Evolutionary conservation across 1,140 invertebrate species (phyloP), one percentile per base, ranked within the genome.

Genomic region (Neomicropteryx cornuta): DNA sequence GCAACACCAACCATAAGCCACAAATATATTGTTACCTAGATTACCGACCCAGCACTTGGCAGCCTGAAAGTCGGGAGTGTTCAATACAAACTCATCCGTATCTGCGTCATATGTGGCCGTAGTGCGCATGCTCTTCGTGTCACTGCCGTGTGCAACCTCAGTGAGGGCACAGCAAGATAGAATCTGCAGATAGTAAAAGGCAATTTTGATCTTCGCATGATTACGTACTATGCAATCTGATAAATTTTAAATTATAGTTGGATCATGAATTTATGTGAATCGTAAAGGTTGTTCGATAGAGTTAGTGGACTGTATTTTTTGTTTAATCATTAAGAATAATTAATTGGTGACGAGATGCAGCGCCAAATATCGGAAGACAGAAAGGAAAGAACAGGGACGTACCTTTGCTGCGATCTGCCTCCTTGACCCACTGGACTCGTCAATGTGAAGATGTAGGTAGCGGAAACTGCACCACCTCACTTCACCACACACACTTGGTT

Each of bases 41-140:
- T 86, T 87, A 48, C 89, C 90, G 49, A 83, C 74, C 93, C 93
- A 97, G 64, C 88, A 92, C 73, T 97, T 97, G 29, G 88, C 87
- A 18, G 91, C 87, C 63, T 94, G 82, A 68, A 95, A 87, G 62
- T 92, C 85, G 0, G 93, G 90, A 1, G 92, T 88, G 55, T 95
- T 78, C 6, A 97, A 70, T 18, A 95, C 71, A 66, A 96, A 97
- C 59, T 82, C 76, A 66, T 84, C 66, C 5, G 73, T 79, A 16
- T 60, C 60, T 0, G 77, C 67, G 61, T 96, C 86, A 59, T 86
- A 97, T 0, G 77, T 89, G 3, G 93, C 92, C 16, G 78, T 88
- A 1, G 94, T 97, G 45, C 84, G 73, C 72, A 97, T 85, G 24
- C 79, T 79, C 51, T 87, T 89, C 2, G 88, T 89, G 60, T 97